Evolutionary conservation across 2,888 invertebrate genomes (phyloP), one percentile per base, ranked within the genome.

Genomic region (Ectobius pallidus): DNA sequence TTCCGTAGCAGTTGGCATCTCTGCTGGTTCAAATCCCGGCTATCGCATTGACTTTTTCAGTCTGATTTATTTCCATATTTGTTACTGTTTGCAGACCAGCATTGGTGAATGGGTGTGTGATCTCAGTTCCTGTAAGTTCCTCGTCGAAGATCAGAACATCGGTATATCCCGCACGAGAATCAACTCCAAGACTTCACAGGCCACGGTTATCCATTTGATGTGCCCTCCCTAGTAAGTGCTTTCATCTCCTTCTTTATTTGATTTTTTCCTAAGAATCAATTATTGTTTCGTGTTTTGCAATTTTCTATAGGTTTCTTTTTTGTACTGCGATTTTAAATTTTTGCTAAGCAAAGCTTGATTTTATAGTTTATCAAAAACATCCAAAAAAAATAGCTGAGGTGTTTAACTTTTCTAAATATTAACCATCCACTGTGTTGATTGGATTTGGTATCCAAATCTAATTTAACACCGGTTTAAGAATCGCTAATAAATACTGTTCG

Each of bases 291-390:
- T 65, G 39, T 65, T 42, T 4, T 65, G 44, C 25, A 65, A 34
- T 65, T 65, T 65, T 65, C 65, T 65, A 65, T 25, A 65, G 65
- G 25, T 34, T 65, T 63, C 27, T 63, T 63, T 58, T 65, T 65
- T 65, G 44, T 65, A 65, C 65, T 63, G n/a, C 44, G 46, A 27
- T 46, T 65, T 46, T 46, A 42, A 65, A 27, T 34, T 44, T 65
- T 65, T 65, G 27, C 27, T 65, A 44, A 65, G 30, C n/a, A n/a
- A 30, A 30, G 65, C 44, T 44, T 65, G 30, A 55, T 55, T 58
- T 46, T 65, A 30, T 65, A 46, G 44, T 20, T 46, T 9, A 44
- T 34, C 9, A 46, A 30, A 65, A 27, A 65, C 44, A 44, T n/a
- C 14, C 34, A 34, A 34, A 11, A 34, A 11, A 7, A 34, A 7